Percentiles rank a stretch among this genome's conserved stretches.
phyloP scores from a whole-genome alignment of 2,113 vertebrate genomes.

The Shinisaurus crocodilurus region DNA sequence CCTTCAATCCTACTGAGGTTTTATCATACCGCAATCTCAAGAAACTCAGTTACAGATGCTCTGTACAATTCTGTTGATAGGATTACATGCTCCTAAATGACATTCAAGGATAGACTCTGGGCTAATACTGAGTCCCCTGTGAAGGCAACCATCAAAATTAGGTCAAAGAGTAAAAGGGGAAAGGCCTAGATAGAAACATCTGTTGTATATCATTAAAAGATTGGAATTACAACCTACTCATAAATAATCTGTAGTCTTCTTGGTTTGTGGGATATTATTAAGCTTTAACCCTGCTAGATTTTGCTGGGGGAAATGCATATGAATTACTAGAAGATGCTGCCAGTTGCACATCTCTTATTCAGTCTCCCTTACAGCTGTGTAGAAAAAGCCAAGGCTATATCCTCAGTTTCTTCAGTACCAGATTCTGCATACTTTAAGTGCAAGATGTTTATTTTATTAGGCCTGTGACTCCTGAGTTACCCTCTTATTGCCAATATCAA shows the following conservation, averaged over 20 bases:
- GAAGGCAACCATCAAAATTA: not conserved
- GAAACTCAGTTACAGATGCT: not conserved
- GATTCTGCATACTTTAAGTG: not conserved
- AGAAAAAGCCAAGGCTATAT: not conserved
- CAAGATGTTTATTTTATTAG: not conserved
- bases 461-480: not conserved
- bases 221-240: not conserved
- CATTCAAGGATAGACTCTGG: constrained; percentile 1
- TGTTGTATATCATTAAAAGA: not conserved
- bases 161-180: not conserved
- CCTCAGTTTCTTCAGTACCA: not conserved
- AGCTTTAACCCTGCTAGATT: not conserved
- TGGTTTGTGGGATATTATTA: not conserved
- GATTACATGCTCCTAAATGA: constrained; percentile 16
- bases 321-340: not conserved
- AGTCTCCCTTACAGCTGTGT: not conserved
- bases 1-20: not conserved
- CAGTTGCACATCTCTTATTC: not conserved
- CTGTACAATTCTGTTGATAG: not conserved
- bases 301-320: not conserved
- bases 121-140: not conserved
- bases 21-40: not conserved
- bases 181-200: not conserved
- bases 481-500: not conserved
- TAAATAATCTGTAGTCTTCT: not conserved